A percentile compares a stretch with the other conserved stretches of the same genome.
Conservation (phyloP, 2,888 invertebrate genomes). For the Ichneumon xanthorius region DNA sequence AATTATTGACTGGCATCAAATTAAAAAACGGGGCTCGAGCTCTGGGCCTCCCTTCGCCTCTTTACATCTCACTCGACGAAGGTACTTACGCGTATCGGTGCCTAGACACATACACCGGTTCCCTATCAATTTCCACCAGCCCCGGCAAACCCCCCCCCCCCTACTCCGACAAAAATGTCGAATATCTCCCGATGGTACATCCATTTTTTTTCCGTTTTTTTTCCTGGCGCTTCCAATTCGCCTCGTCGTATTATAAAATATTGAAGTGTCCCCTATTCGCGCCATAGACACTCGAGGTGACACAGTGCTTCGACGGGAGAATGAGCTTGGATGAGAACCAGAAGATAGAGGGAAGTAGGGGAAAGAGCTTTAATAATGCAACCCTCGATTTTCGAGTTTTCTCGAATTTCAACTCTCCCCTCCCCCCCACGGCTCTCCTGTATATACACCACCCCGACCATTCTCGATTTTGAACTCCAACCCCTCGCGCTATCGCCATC, state of each 20-base stretch:
- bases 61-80: conserved; percentile 56
- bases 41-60: conserved; percentile 65
- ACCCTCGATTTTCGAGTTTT: conserved; percentile 80
- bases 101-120: conserved; percentile 71
- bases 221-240: conserved; percentile 72
- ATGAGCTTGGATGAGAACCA: conserved; percentile 52
- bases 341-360: conserved; percentile 67
- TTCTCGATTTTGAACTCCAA: conserved; percentile 53
- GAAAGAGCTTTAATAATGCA: conserved; percentile 78
- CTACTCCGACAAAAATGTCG: conserved; percentile 48
- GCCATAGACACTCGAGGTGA: conserved; percentile 74
- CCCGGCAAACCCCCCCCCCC: conserved; percentile 45
- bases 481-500: conserved; percentile 61
- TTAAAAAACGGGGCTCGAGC: conserved; percentile 74
- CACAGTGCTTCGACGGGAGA: conserved; percentile 64
- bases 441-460: background rate
- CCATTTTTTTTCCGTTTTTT: conserved; percentile 62
- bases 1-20: conserved; percentile 81
- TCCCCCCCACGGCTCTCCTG: background rate
- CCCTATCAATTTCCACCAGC: conserved; percentile 77
- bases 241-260: conserved; percentile 79
- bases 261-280: conserved; percentile 72
- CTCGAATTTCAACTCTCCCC: conserved; percentile 74
- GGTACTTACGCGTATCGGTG: conserved; percentile 69
- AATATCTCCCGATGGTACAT: conserved; percentile 61